A percentile compares a stretch with the other conserved stretches of the same genome.
Conservation (phyloP, 2,888 invertebrate species). For the Himalopsyche anomala region DNA sequence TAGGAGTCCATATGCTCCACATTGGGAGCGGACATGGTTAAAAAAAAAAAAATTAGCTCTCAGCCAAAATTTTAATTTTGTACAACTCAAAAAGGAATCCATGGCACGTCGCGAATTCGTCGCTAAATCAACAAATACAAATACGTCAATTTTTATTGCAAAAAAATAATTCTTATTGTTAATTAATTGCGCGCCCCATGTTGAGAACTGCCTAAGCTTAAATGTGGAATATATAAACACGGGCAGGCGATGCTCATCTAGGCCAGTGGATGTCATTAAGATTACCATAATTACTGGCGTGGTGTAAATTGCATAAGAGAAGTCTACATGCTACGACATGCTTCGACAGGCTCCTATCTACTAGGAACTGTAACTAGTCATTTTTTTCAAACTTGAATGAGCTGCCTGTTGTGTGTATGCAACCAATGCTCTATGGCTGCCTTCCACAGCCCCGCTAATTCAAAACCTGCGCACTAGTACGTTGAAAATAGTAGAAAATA, state of each 20-base stretch:
- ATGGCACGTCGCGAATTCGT: too few species aligned
- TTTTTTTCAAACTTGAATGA: background rate
- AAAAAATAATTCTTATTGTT: background rate
- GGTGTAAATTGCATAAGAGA: slow-evolving; percentile 56
- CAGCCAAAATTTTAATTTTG: too few species aligned
- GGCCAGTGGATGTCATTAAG: slow-evolving; percentile 56
- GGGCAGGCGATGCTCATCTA: slow-evolving; percentile 45
- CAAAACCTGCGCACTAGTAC: too few species aligned
- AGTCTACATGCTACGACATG: background rate
- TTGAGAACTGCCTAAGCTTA: background rate
- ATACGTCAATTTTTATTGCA: too few species aligned
- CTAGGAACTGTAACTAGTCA: background rate
- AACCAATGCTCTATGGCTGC: too few species aligned
- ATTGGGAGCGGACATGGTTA: too few species aligned
- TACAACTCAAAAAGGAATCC: too few species aligned
- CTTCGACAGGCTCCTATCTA: slow-evolving; percentile 11
- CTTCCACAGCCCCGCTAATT: too few species aligned
- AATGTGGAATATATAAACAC: slow-evolving; percentile 11
- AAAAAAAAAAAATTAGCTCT: too few species aligned
- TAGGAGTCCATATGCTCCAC: too few species aligned
- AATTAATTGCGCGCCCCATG: slow-evolving; percentile 15
- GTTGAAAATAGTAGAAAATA: too few species aligned
- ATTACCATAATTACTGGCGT: slow-evolving; percentile 62
- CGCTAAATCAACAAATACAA: too few species aligned
- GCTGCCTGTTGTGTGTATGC: background rate